A percentile compares a stretch with the other conserved stretches of the same genome.
phyloP scores from a whole-genome alignment of 2,113 vertebrate genomes.

The Oplegnathus fasciatus region DNA sequence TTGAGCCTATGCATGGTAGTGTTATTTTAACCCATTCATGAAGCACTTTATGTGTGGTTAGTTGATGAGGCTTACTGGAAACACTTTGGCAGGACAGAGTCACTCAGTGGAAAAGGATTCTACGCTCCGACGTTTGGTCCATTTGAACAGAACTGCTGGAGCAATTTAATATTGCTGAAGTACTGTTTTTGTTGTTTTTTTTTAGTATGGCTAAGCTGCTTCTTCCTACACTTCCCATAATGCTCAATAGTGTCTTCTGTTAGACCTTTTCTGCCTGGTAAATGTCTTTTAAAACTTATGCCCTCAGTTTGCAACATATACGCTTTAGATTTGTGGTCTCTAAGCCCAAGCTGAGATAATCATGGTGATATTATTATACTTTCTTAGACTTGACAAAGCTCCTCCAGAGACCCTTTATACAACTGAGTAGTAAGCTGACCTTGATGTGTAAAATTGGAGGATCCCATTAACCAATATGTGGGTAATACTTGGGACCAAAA shows the following conservation, averaged over 20 bases:
- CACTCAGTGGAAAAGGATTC: background rate
- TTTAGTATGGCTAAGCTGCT: background rate
- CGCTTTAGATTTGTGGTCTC: background rate
- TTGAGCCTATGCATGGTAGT: background rate
- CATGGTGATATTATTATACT: too few species aligned
- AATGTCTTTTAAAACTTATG: background rate
- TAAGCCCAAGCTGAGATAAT: too few species aligned
- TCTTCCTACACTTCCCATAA: background rate
- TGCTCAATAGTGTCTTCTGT: background rate
- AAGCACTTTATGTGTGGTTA: conserved; percentile 27
- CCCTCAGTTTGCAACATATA: background rate
- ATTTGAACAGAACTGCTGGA: background rate
- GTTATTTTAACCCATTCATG: conserved; percentile 49
- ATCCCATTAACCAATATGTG: too few species aligned
- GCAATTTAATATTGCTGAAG: background rate
- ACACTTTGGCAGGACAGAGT: conserved; percentile 18
- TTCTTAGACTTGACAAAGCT: background rate
- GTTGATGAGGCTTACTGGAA: conserved; percentile 44
- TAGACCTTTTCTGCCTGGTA: background rate
- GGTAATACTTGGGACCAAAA: too few species aligned
- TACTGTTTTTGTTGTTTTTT: background rate
- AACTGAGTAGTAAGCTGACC: too few species aligned
- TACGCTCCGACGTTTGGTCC: background rate
- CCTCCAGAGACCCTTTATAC: background rate
- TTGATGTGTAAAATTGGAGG: too few species aligned